These are phyloP conservation scores for Ischnura elegans DNA, from an alignment of 2,888 invertebrate species.

Conservation along the genomic window DNA sequence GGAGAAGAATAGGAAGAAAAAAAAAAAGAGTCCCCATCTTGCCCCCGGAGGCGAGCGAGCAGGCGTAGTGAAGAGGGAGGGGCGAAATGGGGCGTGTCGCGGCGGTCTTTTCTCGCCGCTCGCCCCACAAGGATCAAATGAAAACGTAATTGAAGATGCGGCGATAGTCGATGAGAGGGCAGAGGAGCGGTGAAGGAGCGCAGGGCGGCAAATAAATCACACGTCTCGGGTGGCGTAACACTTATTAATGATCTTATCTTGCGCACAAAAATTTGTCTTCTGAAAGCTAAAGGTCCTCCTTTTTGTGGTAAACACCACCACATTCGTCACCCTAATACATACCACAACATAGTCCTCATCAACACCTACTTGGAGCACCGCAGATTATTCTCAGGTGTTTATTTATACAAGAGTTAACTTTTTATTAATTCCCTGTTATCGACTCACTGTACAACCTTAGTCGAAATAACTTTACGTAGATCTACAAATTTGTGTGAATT, in stretches of 20 bases:
- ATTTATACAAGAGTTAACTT: too few relatives aligned
- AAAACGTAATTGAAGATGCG: slow-evolving; percentile 35
- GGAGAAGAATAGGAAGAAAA: neutral
- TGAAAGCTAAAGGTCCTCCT: neutral
- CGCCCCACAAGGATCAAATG: slow-evolving; percentile 10
- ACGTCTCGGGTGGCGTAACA: neutral
- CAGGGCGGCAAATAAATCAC: slow-evolving; percentile 28
- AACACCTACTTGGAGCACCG: too few relatives aligned
- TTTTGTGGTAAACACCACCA: too few relatives aligned
- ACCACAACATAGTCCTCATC: too few relatives aligned
- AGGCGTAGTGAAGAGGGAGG: too few relatives aligned
- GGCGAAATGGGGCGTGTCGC: slow-evolving; percentile 49
- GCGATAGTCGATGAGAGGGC: slow-evolving; percentile 11
- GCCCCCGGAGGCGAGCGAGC: neutral
- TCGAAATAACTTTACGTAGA: too few relatives aligned
- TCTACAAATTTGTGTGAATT: too few relatives aligned
- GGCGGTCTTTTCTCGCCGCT: neutral
- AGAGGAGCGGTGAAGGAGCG: neutral
- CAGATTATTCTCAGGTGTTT: too few relatives aligned
- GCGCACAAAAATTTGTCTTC: neutral
- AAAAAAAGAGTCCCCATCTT: slow-evolving; percentile 25
- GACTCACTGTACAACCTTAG: too few relatives aligned
- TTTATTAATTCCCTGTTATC: too few relatives aligned
- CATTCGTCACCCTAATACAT: too few relatives aligned
- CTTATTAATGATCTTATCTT: neutral